A percentile compares a stretch with the other conserved stretches of the same genome.
These are phyloP conservation scores for Platycercus adscitus DNA, from an alignment of 2,113 vertebrate species.

Conservation along the genomic window DNA sequence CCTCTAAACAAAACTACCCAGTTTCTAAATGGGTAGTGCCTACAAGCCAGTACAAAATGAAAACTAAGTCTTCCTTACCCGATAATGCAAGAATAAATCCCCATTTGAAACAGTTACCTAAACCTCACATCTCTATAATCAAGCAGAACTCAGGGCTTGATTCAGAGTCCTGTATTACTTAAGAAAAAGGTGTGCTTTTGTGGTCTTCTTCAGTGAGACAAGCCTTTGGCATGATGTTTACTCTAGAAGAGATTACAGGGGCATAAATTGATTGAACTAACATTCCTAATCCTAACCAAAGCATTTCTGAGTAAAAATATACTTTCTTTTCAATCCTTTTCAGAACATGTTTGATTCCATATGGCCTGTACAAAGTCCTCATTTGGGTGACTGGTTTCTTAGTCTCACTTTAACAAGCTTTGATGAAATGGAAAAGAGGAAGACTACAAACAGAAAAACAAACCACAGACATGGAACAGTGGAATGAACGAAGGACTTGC, in stretches of 20 bases:
- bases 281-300: background rate
- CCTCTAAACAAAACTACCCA: background rate
- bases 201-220: background rate
- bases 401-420: background rate
- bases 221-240: background rate
- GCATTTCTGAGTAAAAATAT: background rate
- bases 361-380: background rate
- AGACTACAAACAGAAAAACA: background rate
- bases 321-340: background rate
- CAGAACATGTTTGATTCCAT: background rate
- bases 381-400: background rate
- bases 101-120: background rate
- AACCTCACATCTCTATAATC: background rate
- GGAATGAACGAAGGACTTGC: background rate
- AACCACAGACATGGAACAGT: accelerated
- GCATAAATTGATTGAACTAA: background rate
- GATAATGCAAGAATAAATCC: background rate
- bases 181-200: background rate
- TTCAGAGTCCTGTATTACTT: background rate
- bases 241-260: background rate
- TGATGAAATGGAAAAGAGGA: background rate
- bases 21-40: background rate
- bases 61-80: background rate
- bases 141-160: background rate
- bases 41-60: background rate